These are phyloP conservation scores for Lates japonicus DNA, from an alignment of 2,797 vertebrate genomes.

Conservation along the genomic window DNA sequence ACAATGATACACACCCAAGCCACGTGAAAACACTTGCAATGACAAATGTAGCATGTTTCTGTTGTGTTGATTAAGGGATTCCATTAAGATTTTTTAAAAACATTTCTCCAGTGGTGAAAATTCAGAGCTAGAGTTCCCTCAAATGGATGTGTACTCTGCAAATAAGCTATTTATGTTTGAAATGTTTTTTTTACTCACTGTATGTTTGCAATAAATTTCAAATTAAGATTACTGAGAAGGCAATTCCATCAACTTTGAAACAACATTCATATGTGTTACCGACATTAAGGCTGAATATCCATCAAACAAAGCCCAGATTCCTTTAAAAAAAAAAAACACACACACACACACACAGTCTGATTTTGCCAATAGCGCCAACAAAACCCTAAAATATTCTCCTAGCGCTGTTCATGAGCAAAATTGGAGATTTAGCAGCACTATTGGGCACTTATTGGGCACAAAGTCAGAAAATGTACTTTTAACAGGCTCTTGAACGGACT, in stretches of 20 bases:
- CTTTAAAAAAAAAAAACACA: neutral
- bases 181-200: neutral
- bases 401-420: neutral
- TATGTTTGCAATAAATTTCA: constrained; percentile 2
- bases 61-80: neutral
- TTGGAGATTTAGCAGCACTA: constrained; percentile 2
- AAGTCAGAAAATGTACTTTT: constrained; percentile 12
- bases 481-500: constrained; percentile 13
- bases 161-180: neutral
- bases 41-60: neutral
- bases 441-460: neutral
- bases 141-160: constrained; percentile 24
- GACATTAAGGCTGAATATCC: constrained; percentile 60
- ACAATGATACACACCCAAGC: neutral
- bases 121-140: neutral
- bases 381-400: neutral
- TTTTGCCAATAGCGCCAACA: constrained; percentile 9
- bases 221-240: constrained; percentile 41
- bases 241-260: constrained; percentile 36
- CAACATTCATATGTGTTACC: constrained; percentile 62
- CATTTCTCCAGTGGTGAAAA: neutral
- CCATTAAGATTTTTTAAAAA: neutral
- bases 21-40: neutral
- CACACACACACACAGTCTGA: neutral
- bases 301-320: constrained; percentile 38